phyloP scores from a whole-genome alignment of 2,113 vertebrate genomes.

The Myrmecophaga tridactyla region DNA sequence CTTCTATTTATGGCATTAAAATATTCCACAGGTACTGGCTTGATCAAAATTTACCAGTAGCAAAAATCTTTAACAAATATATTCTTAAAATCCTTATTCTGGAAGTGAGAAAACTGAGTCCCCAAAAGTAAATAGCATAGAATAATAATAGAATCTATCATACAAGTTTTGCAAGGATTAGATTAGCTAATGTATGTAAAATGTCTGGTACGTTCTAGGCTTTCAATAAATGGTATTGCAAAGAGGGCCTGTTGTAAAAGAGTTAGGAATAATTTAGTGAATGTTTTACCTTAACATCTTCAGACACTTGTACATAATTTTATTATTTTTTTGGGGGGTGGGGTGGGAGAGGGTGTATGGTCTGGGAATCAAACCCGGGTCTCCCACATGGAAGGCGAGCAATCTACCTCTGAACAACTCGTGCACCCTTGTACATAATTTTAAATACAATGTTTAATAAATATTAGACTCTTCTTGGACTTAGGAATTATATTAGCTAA shows the following conservation, averaged over 20 bases:
- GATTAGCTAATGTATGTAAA: background rate
- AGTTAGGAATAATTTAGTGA: background rate
- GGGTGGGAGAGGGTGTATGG: no score
- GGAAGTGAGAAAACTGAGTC: constrained; percentile 3
- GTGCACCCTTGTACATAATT: no score
- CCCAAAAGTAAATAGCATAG: background rate
- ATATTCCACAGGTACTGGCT: constrained; percentile 21
- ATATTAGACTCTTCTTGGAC: background rate
- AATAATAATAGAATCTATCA: background rate
- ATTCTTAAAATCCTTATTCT: background rate
- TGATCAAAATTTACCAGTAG: background rate
- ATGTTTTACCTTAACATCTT: background rate
- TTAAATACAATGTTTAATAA: background rate
- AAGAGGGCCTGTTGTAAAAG: background rate
- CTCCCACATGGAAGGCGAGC: no score
- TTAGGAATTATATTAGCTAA: background rate
- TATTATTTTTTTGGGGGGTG: no score
- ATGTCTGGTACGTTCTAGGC: background rate
- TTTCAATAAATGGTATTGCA: background rate
- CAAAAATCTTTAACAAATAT: background rate
- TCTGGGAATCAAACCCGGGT: no score
- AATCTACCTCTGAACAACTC: no score
- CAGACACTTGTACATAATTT: background rate
- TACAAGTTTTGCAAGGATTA: background rate
- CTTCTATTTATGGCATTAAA: constrained; percentile 13